phyloP scores from a whole-genome alignment of 2,113 vertebrate species.

The Pteruthius melanotis region DNA sequence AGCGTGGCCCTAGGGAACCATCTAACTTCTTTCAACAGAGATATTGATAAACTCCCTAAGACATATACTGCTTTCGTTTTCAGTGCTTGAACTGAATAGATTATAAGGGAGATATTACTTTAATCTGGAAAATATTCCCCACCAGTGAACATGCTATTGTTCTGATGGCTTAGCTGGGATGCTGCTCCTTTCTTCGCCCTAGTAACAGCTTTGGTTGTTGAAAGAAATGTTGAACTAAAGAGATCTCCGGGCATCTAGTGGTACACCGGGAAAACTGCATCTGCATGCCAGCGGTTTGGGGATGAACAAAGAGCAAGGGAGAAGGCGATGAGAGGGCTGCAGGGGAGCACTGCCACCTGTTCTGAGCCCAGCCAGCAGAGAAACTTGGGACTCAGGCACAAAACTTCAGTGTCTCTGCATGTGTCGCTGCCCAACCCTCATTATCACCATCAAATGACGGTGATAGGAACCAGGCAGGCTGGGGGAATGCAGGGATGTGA shows the following conservation, averaged over 20 bases:
- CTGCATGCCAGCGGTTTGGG: background rate
- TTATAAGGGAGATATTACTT: conserved; percentile 22
- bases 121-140: conserved; percentile 10
- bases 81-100: conserved; percentile 10
- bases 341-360: background rate
- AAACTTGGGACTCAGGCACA: background rate
- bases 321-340: fast-evolving
- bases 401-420: background rate
- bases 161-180: background rate
- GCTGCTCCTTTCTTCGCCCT: background rate
- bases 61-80: background rate
- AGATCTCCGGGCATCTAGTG: conserved; percentile 60
- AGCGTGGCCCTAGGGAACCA: background rate
- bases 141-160: background rate
- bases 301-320: background rate
- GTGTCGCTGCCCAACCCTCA: background rate
- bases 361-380: fast-evolving
- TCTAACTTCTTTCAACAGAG: conserved; percentile 10
- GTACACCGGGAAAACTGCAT: background rate
- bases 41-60: conserved; percentile 35
- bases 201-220: background rate
- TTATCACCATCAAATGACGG: background rate
- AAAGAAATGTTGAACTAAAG: background rate
- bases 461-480: background rate
- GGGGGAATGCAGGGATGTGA: background rate